Percentiles rank a stretch among this genome's conserved stretches.
These are phyloP conservation scores for Chymomyza procnemis DNA, from an alignment of 2,888 invertebrate species.

Conservation along the genomic window DNA sequence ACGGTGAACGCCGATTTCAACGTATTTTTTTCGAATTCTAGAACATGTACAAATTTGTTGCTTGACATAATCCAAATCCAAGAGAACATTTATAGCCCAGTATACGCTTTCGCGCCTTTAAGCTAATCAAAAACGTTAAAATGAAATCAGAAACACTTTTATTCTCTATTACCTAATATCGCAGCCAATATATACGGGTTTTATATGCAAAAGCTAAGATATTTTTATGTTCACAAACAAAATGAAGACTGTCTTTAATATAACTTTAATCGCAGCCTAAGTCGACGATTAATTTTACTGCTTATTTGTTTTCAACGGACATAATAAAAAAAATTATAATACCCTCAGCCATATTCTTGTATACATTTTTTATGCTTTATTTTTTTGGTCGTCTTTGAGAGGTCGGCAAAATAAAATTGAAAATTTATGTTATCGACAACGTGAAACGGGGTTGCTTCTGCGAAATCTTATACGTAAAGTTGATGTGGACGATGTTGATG, in stretches of 20 bases:
- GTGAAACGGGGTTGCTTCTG: conserved; percentile 20
- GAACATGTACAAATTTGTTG: no score
- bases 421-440: conserved; percentile 61
- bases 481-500: neutral
- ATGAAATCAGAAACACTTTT: neutral
- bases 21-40: no score
- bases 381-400: conserved; percentile 17
- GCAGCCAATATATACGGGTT: neutral
- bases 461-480: conserved; percentile 39
- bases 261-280: conserved; percentile 54
- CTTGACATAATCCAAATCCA: neutral
- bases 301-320: conserved; percentile 66
- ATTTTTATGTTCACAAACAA: neutral
- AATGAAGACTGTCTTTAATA: conserved; percentile 14
- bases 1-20: no score
- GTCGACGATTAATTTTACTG: conserved; percentile 68
- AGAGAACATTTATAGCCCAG: conserved; percentile 1
- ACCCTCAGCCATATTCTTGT: conserved; percentile 41
- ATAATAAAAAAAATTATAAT: conserved; percentile 37
- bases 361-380: neutral
- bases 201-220: neutral
- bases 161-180: neutral
- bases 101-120: neutral
- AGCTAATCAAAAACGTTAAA: neutral
- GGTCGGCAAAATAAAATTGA: conserved; percentile 59